Percentiles rank a stretch among this genome's conserved stretches.
Evolutionary conservation across 2,113 vertebrate genomes (phyloP).

Genomic region (Porphyrio hochstetteri): DNA sequence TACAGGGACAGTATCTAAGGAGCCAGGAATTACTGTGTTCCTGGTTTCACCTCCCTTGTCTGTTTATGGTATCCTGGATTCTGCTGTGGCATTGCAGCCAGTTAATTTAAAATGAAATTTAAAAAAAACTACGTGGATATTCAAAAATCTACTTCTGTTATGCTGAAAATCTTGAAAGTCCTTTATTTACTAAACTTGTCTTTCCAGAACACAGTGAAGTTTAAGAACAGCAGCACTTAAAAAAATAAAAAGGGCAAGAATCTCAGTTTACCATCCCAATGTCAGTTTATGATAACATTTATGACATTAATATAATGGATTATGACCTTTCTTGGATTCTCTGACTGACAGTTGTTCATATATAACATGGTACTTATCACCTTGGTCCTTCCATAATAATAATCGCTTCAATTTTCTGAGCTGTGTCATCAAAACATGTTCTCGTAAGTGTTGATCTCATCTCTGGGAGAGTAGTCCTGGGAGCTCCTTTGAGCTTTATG

Average conservation of each 20-base stretch:
- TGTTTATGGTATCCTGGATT: background rate
- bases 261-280: slow-evolving; percentile 4
- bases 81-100: background rate
- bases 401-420: slow-evolving; percentile 54
- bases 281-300: background rate
- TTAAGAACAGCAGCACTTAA: background rate
- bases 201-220: background rate
- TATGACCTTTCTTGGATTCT: slow-evolving; percentile 7
- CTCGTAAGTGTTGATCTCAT: slow-evolving; percentile 35
- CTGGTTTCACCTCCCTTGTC: background rate
- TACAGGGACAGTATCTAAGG: background rate
- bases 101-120: background rate
- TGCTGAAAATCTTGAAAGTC: background rate
- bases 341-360: slow-evolving; percentile 41
- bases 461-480: background rate
- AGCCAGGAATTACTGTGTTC: background rate
- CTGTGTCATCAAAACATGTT: slow-evolving; percentile 29
- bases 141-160: background rate
- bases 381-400: slow-evolving; percentile 31
- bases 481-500: slow-evolving; percentile 21
- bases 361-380: slow-evolving; percentile 43
- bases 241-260: slow-evolving; percentile 14
- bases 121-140: background rate
- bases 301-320: slow-evolving; percentile 35
- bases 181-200: background rate